Percentiles rank a stretch among this genome's conserved stretches.
These are phyloP conservation scores for Silurus lanzhouensis DNA, from an alignment of 2,797 vertebrate species.

Conservation along the genomic window DNA sequence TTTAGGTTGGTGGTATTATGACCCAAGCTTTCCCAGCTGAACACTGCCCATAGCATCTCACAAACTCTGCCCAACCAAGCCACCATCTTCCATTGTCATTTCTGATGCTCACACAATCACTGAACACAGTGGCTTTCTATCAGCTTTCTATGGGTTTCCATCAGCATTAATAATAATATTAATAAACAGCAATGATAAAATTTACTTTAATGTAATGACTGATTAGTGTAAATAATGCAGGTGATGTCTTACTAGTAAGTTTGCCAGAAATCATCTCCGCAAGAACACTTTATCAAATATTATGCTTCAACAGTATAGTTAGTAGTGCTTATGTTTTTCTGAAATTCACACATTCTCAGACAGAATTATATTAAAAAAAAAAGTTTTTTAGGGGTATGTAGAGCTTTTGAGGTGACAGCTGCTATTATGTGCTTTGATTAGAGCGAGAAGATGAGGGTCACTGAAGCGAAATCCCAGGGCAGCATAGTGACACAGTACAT, in stretches of 20 bases:
- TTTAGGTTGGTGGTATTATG: too few relatives aligned
- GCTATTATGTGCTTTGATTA: conserved; percentile 26
- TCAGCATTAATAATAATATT: too few relatives aligned
- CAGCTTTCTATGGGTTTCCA: too few relatives aligned
- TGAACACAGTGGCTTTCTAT: too few relatives aligned
- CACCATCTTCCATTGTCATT: too few relatives aligned
- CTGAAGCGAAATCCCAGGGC: conserved; percentile 5
- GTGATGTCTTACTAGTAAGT: not conserved
- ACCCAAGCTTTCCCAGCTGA: too few relatives aligned
- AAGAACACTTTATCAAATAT: not conserved
- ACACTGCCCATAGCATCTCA: too few relatives aligned
- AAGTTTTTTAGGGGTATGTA: not conserved
- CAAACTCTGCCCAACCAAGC: too few relatives aligned
- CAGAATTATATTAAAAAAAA: not conserved
- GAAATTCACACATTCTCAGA: not conserved
- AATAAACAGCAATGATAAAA: too few relatives aligned
- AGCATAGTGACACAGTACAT: conserved; percentile 3
- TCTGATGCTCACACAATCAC: too few relatives aligned
- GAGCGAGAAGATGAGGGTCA: not conserved
- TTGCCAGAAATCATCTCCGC: not conserved
- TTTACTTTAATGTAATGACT: too few relatives aligned
- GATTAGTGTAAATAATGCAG: not conserved
- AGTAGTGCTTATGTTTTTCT: not conserved
- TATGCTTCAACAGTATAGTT: not conserved
- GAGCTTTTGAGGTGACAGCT: not conserved